Conservation (phyloP, 92 coral and sea anemone genomes). For the Muricea muricata region DNA sequence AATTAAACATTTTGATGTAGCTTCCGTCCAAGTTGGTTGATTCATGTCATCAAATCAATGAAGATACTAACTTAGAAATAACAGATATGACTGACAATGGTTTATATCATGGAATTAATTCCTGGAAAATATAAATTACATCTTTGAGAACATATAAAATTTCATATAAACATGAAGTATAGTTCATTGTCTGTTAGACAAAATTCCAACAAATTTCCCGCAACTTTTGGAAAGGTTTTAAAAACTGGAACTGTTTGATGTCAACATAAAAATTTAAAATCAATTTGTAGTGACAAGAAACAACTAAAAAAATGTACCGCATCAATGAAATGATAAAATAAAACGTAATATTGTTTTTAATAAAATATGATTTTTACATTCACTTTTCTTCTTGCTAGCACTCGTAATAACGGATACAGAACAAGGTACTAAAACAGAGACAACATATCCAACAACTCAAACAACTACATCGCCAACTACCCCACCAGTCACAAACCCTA, state of each 20-base stretch:
- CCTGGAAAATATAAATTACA: too few species aligned
- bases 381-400: slow-evolving; percentile 4
- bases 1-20: not conserved
- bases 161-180: too few species aligned
- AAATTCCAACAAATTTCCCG: too few species aligned
- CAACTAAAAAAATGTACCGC: too few species aligned
- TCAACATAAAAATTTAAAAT: too few species aligned
- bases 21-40: not conserved
- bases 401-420: slow-evolving; percentile 42
- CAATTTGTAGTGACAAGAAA: too few species aligned
- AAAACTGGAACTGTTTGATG: too few species aligned
- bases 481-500: not conserved
- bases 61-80: not conserved
- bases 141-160: too few species aligned
- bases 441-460: slow-evolving; percentile 18
- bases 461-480: not conserved
- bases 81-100: not conserved
- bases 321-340: too few species aligned
- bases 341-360: not conserved
- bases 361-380: not conserved
- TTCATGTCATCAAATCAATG: not conserved
- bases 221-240: too few species aligned
- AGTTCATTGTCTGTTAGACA: too few species aligned
- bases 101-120: not conserved
- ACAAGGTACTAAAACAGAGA: slow-evolving; percentile 8